Base-by-base conservation (phyloP, 2,888 invertebrate genomes). In the Cryptus armator region DNA sequence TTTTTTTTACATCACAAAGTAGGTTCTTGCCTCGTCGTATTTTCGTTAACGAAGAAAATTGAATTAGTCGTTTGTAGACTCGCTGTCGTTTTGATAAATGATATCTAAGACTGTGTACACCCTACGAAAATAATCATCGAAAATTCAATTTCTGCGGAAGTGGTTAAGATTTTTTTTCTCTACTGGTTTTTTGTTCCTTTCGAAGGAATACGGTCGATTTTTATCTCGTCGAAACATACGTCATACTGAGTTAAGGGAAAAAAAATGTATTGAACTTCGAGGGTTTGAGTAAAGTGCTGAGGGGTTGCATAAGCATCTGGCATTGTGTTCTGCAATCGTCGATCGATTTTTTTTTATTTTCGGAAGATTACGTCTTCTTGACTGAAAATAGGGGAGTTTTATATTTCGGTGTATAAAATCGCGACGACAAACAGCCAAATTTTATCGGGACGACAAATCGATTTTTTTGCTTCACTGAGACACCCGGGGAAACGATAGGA, bases 401-500 rank as follows among this genome's bases (percentile, higher is more conserved):
- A 37, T 37, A 7, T 37, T 37, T 37, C 37, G 9, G 9, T 7
- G 9, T 5, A 37, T 9, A 37, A 37, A 37, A 37, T 37, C 37
- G 7, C 6, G 37, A 5, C 37, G 37, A 37, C 37, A 9, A 5
- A 14, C 12, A 9, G 37, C 2, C 9, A 67, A 44, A 46, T 19
- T 46, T 67, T 19, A 46, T 46, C n/a, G 67, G 24, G 19, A 29
- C 12, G 14, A 37, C 6, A 67, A 12, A 43, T 66, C 10, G 19
- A 44, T 67, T 37, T 64, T 77, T 78, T 74, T 75, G 70, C 48
- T 64, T 64, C 46, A 70, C 56, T 70, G 68, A 81, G 77, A 74
- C 68, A 64, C 62, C 64, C 74, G 32, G 24, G 37, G 32, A 59
- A 37, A 37, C 44, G 68, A 77, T 62, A 46, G 59, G 43, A 70